Evolutionary conservation across 2,797 vertebrate species (phyloP).

Genomic region (Pelochelys cantorii): DNA sequence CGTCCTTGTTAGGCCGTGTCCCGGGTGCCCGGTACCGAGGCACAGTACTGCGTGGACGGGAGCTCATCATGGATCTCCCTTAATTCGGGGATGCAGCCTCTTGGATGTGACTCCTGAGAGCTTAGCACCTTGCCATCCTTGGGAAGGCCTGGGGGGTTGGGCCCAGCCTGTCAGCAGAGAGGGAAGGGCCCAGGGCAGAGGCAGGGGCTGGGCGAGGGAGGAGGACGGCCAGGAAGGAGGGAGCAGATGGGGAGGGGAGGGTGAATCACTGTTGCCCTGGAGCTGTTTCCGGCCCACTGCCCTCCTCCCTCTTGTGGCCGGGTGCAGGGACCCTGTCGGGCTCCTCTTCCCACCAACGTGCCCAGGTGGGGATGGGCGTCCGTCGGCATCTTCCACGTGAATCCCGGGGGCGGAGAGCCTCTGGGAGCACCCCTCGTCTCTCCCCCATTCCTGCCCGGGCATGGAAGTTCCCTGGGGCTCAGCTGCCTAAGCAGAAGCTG

Average conservation of each 20-base stretch:
- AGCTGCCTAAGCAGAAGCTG: neutral
- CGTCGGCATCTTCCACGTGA: neutral
- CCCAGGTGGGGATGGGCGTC: neutral
- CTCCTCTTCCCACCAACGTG: too few relatives aligned
- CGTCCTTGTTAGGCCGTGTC: neutral
- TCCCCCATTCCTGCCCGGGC: neutral
- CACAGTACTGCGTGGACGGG: fast-evolving
- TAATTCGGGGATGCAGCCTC: neutral
- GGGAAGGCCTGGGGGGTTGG: too few relatives aligned
- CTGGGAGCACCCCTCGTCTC: neutral
- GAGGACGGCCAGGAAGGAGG: too few relatives aligned
- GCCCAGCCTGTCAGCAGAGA: neutral
- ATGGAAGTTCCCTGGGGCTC: neutral
- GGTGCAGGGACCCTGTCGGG: neutral
- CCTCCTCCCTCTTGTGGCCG: too few relatives aligned
- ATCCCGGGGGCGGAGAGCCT: neutral
- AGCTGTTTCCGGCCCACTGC: neutral
- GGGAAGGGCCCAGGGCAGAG: too few relatives aligned
- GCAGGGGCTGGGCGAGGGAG: too few relatives aligned
- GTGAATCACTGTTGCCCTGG: too few relatives aligned
- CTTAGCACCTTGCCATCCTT: neutral
- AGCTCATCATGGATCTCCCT: neutral
- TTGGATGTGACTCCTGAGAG: neutral
- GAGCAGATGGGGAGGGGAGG: too few relatives aligned
- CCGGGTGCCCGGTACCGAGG: neutral